Percentiles rank a stretch among this genome's conserved stretches.
These are phyloP conservation scores for Mesembrinibis cayennensis DNA, from an alignment of 2,113 vertebrate species.

Conservation along the genomic window DNA sequence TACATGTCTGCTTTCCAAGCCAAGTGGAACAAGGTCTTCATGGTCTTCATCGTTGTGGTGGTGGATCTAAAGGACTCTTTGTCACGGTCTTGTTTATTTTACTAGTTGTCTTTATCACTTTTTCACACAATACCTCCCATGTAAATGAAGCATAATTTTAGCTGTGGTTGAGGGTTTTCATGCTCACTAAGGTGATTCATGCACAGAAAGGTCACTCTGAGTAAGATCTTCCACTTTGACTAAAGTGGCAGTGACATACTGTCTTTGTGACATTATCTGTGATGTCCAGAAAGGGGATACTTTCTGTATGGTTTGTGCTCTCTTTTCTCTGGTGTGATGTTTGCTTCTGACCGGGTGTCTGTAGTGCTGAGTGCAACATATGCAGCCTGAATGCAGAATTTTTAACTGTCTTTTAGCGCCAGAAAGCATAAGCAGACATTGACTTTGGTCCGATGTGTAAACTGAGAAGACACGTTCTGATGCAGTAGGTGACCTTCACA, in stretches of 20 bases:
- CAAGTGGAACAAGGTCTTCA: neutral
- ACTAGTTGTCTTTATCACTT: neutral
- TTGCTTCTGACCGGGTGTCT: neutral
- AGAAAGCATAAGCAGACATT: neutral
- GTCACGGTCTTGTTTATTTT: neutral
- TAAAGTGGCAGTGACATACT: neutral
- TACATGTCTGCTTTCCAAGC: neutral
- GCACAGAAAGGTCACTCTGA: neutral
- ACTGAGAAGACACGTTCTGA: neutral
- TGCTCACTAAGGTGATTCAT: neutral
- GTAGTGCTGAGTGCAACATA: neutral
- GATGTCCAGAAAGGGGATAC: neutral
- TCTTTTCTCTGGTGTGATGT: neutral
- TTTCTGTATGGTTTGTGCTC: neutral
- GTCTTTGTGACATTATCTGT: neutral
- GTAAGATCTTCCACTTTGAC: neutral
- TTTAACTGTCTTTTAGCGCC: neutral
- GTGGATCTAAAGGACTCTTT: neutral
- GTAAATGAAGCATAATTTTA: neutral
- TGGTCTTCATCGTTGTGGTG: neutral
- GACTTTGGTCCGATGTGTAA: neutral
- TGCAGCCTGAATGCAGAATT: neutral
- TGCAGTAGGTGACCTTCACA: neutral
- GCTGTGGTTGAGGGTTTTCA: neutral
- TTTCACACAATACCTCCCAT: neutral